These are phyloP conservation scores for Theocolax elegans DNA, from an alignment of 1,140 invertebrate species.

Conservation along the genomic window DNA sequence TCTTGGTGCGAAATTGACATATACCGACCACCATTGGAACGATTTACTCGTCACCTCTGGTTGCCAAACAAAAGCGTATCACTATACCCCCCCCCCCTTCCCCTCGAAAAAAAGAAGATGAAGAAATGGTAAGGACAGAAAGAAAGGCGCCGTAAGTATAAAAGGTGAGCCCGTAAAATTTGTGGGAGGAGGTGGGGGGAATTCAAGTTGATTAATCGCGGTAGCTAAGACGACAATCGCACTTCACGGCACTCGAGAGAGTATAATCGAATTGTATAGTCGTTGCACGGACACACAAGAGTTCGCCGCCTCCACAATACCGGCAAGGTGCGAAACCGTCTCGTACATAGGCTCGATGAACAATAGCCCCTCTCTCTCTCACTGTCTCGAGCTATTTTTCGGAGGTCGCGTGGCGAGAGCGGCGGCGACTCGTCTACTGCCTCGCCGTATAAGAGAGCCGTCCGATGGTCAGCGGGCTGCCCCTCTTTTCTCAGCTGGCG, in stretches of 20 bases:
- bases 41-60: conserved; percentile 18
- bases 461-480: conserved; percentile 58
- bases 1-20: conserved; percentile 52
- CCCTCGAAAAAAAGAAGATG: no score
- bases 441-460: conserved; percentile 40
- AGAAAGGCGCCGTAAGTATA: no score
- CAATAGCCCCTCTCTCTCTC: no score
- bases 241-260: conserved; percentile 3
- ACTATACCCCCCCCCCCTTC: no score
- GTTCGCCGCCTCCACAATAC: not conserved
- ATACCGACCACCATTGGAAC: conserved; percentile 56
- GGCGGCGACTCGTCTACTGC: conserved; percentile 61
- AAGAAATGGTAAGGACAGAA: no score
- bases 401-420: conserved; percentile 56
- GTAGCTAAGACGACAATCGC: no score
- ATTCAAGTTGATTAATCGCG: no score
- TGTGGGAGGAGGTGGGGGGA: no score
- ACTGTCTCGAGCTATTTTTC: no score
- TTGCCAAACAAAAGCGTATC: not conserved
- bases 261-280: not conserved
- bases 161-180: no score
- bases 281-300: not conserved
- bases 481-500: conserved; percentile 55
- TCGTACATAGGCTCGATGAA: no score
- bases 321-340: not conserved